phyloP scores from a whole-genome alignment of 2,797 vertebrate genomes.

The Pangasius larnaudii region DNA sequence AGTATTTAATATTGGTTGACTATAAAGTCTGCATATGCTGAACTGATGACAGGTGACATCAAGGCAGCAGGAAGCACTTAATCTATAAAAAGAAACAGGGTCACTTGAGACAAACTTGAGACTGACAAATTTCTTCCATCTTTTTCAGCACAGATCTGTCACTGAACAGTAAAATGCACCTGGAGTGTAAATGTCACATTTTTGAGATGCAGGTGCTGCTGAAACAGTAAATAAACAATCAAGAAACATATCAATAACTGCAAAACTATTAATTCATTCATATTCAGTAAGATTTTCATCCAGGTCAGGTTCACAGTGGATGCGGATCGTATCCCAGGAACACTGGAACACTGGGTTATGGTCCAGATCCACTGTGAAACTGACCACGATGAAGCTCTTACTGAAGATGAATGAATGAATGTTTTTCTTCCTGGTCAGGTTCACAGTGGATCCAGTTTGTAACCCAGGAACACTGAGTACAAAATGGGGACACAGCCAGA shows the following conservation, averaged over 20 bases:
- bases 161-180: constrained; percentile 65
- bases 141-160: constrained; percentile 65
- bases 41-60: constrained; percentile 65
- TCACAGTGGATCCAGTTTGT: neutral
- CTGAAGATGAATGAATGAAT: too few species aligned
- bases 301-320: neutral
- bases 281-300: neutral
- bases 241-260: constrained; percentile 17
- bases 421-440: neutral
- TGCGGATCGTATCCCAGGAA: neutral
- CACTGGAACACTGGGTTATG: neutral
- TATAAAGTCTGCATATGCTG: constrained; percentile 38
- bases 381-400: too few species aligned
- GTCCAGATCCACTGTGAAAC: too few species aligned
- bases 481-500: neutral
- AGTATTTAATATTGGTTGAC: neutral
- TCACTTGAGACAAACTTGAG: constrained; percentile 67
- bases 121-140: constrained; percentile 53
- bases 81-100: constrained; percentile 67
- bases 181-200: constrained; percentile 67
- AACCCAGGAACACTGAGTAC: neutral
- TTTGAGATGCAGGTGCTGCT: constrained; percentile 67
- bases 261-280: neutral
- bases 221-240: constrained; percentile 60
- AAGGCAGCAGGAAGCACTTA: constrained; percentile 62